Conservation (phyloP, 1,140 invertebrate genomes). For the Nephila pilipes region DNA sequence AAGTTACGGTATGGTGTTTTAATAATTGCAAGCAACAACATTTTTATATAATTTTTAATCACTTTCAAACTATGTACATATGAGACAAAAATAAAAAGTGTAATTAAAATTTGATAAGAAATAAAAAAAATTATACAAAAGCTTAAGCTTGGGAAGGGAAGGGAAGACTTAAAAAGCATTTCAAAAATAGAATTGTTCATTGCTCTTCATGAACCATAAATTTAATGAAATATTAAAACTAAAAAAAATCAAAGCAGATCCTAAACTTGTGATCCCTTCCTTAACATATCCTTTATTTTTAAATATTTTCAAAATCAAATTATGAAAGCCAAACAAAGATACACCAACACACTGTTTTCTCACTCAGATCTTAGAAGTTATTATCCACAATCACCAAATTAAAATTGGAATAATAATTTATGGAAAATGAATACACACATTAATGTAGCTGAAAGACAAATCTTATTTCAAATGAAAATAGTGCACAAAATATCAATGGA, state of each 20-base stretch:
- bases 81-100: too few species aligned
- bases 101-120: not conserved
- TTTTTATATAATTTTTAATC: too few species aligned
- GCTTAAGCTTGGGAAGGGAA: not conserved
- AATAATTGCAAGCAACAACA: too few species aligned
- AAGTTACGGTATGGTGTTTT: not conserved
- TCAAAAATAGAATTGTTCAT: not conserved
- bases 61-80: too few species aligned
- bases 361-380: not conserved
- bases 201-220: not conserved
- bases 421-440: not conserved
- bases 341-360: not conserved
- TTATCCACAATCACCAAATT: not conserved
- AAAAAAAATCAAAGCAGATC: not conserved
- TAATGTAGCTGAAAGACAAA: not conserved
- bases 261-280: not conserved
- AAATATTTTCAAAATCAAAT: not conserved
- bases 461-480: not conserved
- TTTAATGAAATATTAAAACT: not conserved
- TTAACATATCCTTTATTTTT: not conserved
- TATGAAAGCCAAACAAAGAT: too few species aligned
- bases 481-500: constrained; percentile 1
- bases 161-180: not conserved
- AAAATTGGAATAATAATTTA: not conserved
- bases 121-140: constrained; percentile 4